Evolutionary conservation across 1,140 invertebrate species (phyloP).

Genomic region (Drosophila ohnishii): DNA sequence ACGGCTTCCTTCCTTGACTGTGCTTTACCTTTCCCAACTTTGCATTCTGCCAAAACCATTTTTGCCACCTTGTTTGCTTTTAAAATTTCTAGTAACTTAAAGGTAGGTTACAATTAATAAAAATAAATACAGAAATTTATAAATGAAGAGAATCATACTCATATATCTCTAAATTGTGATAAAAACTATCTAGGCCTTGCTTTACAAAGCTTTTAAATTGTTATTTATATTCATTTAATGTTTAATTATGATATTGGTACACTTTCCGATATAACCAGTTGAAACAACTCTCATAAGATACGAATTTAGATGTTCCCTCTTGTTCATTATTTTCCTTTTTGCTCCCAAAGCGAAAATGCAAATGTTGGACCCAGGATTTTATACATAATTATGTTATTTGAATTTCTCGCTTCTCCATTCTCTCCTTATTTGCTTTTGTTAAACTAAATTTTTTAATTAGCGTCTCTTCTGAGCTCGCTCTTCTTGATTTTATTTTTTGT

Average conservation of each 20-base stretch:
- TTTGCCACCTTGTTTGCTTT: neutral
- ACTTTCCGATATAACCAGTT: neutral
- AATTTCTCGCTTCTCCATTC: constrained; percentile 18
- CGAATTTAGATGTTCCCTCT: neutral
- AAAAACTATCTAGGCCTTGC: neutral
- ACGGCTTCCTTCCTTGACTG: neutral
- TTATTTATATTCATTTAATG: neutral
- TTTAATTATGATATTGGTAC: neutral
- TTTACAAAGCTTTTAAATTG: neutral
- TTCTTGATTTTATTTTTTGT: constrained; percentile 13
- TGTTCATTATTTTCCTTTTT: neutral
- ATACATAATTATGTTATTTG: constrained; percentile 46
- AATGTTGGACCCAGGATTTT: neutral
- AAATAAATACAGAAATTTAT: too few relatives aligned
- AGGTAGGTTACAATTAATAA: neutral
- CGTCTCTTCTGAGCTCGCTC: constrained; percentile 26
- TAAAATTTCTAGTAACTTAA: neutral
- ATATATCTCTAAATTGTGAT: neutral
- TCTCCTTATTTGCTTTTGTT: constrained; percentile 62
- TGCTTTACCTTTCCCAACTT: constrained; percentile 1
- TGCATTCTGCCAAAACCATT: constrained; percentile 1
- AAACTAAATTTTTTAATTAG: constrained; percentile 78
- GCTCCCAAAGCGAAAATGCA: neutral
- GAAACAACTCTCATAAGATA: neutral
- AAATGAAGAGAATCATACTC: neutral